Conservation (phyloP, 2,113 vertebrate species). For the Sphaerodactylus townsendi region DNA sequence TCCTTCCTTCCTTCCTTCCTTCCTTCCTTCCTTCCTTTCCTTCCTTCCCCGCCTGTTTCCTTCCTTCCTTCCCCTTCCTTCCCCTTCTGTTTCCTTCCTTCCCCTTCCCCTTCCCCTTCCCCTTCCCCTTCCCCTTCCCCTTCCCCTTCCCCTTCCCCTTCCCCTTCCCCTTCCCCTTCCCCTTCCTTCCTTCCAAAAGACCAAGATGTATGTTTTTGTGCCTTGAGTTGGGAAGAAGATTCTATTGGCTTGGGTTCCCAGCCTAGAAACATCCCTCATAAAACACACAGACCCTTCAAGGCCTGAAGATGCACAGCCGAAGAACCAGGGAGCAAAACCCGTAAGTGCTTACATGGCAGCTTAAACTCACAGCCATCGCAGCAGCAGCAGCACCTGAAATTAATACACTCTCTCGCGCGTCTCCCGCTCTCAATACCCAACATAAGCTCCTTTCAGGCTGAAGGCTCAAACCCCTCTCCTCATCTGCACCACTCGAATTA, state of each 20-base stretch:
- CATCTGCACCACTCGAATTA: slow-evolving; percentile 87
- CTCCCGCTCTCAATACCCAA: background rate
- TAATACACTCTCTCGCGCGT: background rate
- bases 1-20: too few relatives aligned
- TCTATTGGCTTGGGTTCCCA: background rate
- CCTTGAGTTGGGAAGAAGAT: too few relatives aligned
- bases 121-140: too few relatives aligned
- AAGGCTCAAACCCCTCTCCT: slow-evolving; percentile 71
- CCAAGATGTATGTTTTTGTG: background rate
- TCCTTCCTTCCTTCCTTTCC: too few relatives aligned
- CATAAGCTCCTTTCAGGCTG: slow-evolving; percentile 58
- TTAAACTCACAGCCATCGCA: background rate
- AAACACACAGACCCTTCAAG: background rate
- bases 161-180: too few relatives aligned
- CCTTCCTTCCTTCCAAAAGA: too few relatives aligned
- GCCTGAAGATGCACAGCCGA: background rate
- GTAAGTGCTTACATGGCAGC: slow-evolving; percentile 3
- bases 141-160: too few relatives aligned
- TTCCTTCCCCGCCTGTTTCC: too few relatives aligned
- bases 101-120: too few relatives aligned
- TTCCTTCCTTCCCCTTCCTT: too few relatives aligned
- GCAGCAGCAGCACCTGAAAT: background rate
- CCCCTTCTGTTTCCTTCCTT: too few relatives aligned
- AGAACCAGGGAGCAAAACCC: background rate
- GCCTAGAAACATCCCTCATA: background rate